Evolutionary conservation across 2,888 invertebrate genomes (phyloP), one percentile per base, ranked within the genome.

Genomic region (Sepioteuthis lessoniana): DNA sequence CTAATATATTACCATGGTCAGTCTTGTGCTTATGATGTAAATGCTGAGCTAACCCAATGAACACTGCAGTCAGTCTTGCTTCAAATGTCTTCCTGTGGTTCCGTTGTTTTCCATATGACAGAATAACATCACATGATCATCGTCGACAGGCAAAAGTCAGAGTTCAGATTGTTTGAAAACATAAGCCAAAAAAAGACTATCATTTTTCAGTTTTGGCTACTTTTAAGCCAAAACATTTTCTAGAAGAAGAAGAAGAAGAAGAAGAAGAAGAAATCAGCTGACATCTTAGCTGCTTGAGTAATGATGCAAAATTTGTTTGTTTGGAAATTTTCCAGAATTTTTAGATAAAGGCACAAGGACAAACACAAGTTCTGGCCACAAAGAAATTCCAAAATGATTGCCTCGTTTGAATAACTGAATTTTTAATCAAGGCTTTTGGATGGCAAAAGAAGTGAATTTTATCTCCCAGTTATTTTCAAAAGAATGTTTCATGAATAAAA

Each of bases 331-430:
- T n/a, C 76, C 76, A n/a, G n/a, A 76, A 76, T 76, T 35, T 76
- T 35, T 19, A 8, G 35, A 35, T 13, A 16, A 35, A 35, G 76
- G 76, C 25, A 55, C 55, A 19, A 16, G 19, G 19, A 76, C 13
- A 76, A 76, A 76, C 76, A n/a, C 2, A 13, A 76, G 31, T 31
- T 31, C n/a, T n/a, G 10, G n/a, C 16, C n/a, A 16, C 35, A 35
- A n/a, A 76, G 76, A 76, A 35, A 76, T 35, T 76, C n/a, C n/a
- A 35, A 76, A n/a, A 76, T 76, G 76, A 76, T 76, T 76, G 76
- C 76, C 76, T 76, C n/a, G 76, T 76, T 76, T 76, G 76, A 76
- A 76, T 76, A 76, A 76, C 76, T 76, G n/a, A 76, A 76, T 35
- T 76, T n/a, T 76, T 76, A 76, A 76, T 76, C n/a, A 76, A 13